Evolutionary conservation across 2,113 vertebrate genomes (phyloP).

Genomic region (Ammodytes dubius): DNA sequence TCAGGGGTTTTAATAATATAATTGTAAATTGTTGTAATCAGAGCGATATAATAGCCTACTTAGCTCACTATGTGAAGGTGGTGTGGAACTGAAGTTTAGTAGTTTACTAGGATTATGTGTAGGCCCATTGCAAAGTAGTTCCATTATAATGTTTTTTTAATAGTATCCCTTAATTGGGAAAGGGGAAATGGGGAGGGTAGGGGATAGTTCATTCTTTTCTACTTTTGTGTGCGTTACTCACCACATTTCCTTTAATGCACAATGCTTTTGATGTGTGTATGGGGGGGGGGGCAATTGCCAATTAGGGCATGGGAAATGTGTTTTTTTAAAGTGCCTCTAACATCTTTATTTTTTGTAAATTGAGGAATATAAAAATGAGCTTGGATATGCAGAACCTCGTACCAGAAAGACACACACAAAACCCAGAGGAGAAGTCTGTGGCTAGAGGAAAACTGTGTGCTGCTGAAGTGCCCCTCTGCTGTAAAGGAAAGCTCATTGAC

Average conservation of each 20-base stretch:
- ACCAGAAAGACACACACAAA: neutral
- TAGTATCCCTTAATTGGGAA: too few relatives aligned
- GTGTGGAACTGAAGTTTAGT: too few relatives aligned
- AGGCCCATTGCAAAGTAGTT: too few relatives aligned
- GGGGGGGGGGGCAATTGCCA: neutral
- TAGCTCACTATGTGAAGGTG: too few relatives aligned
- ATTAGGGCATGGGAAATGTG: neutral
- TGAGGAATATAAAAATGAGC: neutral
- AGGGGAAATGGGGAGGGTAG: too few relatives aligned
- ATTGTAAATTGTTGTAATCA: too few relatives aligned
- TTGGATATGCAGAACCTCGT: neutral
- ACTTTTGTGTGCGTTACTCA: too few relatives aligned
- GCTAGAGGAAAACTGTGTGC: neutral
- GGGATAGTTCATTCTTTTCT: too few relatives aligned
- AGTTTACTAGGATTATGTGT: too few relatives aligned
- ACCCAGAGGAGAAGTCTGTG: neutral
- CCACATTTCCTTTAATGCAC: neutral
- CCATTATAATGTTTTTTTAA: too few relatives aligned
- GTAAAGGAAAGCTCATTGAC: neutral
- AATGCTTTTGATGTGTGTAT: neutral
- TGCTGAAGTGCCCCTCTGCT: slow-evolving; percentile 4
- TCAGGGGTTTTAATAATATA: too few relatives aligned
- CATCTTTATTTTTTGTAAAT: neutral
- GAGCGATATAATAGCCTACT: too few relatives aligned
- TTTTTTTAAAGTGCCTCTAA: neutral